phyloP scores from a whole-genome alignment of 2,888 invertebrate species.

The Sisyra nigra region DNA sequence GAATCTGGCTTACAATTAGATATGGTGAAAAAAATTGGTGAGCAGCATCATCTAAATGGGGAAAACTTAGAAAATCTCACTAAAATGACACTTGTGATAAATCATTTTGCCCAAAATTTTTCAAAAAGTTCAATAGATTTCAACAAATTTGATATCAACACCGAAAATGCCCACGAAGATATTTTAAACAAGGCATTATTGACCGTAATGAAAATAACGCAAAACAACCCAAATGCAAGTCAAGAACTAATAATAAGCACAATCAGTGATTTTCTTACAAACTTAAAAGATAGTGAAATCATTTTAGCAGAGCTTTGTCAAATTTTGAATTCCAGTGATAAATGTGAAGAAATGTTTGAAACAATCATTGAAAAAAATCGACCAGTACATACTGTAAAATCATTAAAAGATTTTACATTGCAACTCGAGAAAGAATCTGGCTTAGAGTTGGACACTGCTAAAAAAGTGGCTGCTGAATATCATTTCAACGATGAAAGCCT shows the following conservation, averaged over 20 bases:
- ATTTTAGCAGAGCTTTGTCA: constrained; percentile 21
- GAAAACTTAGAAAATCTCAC: no score
- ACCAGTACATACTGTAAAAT: background rate
- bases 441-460: background rate
- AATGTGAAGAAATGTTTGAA: constrained; percentile 23
- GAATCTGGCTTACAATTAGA: background rate
- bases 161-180: constrained; percentile 17
- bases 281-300: constrained; percentile 19
- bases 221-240: constrained; percentile 26
- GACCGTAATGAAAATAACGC: constrained; percentile 26
- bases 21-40: background rate
- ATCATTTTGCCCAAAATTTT: no score
- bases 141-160: background rate
- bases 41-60: no score
- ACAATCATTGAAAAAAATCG: background rate
- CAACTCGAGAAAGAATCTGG: background rate
- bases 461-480: background rate
- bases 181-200: constrained; percentile 25
- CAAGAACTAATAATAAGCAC: constrained; percentile 22
- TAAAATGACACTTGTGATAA: no score
- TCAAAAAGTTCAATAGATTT: no score
- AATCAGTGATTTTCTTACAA: constrained; percentile 21
- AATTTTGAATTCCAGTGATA: constrained; percentile 22
- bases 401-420: background rate
- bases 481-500: background rate